A percentile compares a stretch with the other conserved stretches of the same genome.
These are phyloP conservation scores for Morus bassanus DNA, from an alignment of 2,797 vertebrate species.

Conservation along the genomic window DNA sequence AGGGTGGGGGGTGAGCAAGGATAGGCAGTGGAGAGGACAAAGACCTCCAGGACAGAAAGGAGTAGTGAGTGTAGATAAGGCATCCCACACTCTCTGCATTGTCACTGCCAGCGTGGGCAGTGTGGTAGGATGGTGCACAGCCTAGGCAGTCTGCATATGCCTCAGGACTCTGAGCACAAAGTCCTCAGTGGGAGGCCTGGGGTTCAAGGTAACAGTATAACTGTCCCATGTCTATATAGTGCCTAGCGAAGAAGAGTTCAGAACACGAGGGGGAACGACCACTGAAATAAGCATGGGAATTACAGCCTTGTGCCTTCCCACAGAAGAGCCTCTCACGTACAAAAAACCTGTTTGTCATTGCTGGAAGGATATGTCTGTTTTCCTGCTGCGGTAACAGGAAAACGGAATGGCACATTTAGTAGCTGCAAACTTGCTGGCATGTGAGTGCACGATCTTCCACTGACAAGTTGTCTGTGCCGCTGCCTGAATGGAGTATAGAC, in stretches of 20 bases:
- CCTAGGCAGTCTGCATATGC: background rate
- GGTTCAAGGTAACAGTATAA: background rate
- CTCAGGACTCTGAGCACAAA: background rate
- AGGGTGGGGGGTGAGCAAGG: too few species aligned
- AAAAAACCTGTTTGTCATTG: background rate
- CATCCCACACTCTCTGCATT: fast-evolving
- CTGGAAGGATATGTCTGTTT: background rate
- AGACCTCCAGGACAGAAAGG: background rate
- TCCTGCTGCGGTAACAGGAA: background rate
- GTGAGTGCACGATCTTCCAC: background rate
- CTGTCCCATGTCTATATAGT: background rate
- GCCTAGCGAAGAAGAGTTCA: background rate
- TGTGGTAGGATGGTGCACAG: fast-evolving
- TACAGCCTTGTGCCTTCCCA: background rate
- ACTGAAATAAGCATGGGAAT: background rate
- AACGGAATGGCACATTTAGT: background rate
- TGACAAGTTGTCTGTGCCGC: background rate
- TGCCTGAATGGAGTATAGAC: background rate
- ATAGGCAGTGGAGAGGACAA: background rate
- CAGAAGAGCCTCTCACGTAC: background rate
- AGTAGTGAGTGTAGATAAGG: background rate
- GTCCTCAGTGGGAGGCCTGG: too few species aligned
- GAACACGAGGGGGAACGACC: background rate
- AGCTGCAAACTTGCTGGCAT: background rate
- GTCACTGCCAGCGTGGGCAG: background rate